Percentiles rank a stretch among this genome's conserved stretches.
phyloP scores from a whole-genome alignment of 2,797 vertebrate species.

The Spheniscus humboldti region DNA sequence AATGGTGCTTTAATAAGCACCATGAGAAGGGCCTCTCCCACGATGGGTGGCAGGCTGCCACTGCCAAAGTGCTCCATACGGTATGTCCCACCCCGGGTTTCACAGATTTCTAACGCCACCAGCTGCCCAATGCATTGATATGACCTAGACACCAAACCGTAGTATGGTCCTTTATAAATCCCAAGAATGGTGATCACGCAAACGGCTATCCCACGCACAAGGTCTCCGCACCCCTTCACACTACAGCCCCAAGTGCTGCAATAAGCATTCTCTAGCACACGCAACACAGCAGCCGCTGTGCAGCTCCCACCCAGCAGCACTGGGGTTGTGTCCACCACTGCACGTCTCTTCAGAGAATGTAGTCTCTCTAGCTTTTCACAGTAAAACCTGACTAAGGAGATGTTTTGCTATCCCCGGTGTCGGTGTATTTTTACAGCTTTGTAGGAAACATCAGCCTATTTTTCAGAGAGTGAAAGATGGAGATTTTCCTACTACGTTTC shows the following conservation, averaged over 20 bases:
- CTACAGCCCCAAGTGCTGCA: neutral
- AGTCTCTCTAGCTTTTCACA: neutral
- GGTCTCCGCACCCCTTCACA: neutral
- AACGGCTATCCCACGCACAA: rapidly evolving
- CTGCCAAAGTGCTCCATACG: neutral
- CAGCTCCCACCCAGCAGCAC: neutral
- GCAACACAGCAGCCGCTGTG: neutral
- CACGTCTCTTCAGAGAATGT: neutral
- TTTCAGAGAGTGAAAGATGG: neutral
- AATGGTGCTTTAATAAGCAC: neutral
- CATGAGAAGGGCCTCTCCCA: neutral
- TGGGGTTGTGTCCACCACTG: neutral
- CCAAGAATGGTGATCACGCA: too few relatives aligned
- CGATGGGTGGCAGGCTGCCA: neutral
- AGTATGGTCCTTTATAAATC: neutral
- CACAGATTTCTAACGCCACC: neutral
- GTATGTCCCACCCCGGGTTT: neutral
- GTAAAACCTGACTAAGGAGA: neutral
- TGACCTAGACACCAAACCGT: neutral
- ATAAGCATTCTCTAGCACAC: rapidly evolving
- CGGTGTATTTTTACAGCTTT: neutral
- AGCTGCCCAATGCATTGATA: neutral
- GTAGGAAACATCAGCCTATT: neutral
- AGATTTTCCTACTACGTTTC: neutral
- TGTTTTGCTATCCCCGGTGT: neutral